Base-by-base conservation (phyloP, 2,797 vertebrate genomes). In the Fundulus diaphanus region DNA sequence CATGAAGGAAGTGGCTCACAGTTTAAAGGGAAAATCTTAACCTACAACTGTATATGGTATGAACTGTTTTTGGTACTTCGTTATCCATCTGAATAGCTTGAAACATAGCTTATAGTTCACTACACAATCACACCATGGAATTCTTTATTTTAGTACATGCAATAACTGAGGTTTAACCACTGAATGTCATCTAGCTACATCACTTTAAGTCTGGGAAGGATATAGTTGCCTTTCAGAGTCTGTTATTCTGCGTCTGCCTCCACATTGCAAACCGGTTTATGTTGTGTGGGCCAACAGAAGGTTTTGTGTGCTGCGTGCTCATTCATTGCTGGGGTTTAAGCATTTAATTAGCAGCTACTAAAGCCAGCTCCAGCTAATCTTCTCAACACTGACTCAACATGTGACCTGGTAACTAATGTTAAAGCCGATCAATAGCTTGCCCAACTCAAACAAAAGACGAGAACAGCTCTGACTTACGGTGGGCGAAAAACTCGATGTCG, bases 351-450 rank as follows among this genome's bases (percentile, higher is more conserved):
- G 92, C 80, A 57, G 70, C 52, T 44, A 85, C 72, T 86, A 93
- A 94, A 94, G 92, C 93, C 90, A 90, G 92, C 92, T 92, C 74
- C 27, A 52, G 89, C 85, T 94, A 92, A 93, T 92, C 92, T 93
- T 92, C 91, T 92, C 89, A 90, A 93, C 90, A 90, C 89, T 89
- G 90, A 90, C 91, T 94, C 90, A 94, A 93, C 94, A 95, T 93
- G 93, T 95, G 93, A 95, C 92, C 88, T 74, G 80, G 70, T 88
- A 88, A 76, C 91, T 85, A 76, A 83, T 70, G 86, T 84, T 85
- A 83, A 86, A 85, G 72, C 90, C 85, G 81, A 91, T 94, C 90
- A 92, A 85, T 82, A 69, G 88, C 85, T 75, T 5, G 48, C 77
- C 80, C 48, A 52, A 76, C 75, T 88, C 73, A 74, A 75, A 87